Evolutionary conservation across 1,140 invertebrate genomes (phyloP).

Genomic region (Brachionus manjavacas): DNA sequence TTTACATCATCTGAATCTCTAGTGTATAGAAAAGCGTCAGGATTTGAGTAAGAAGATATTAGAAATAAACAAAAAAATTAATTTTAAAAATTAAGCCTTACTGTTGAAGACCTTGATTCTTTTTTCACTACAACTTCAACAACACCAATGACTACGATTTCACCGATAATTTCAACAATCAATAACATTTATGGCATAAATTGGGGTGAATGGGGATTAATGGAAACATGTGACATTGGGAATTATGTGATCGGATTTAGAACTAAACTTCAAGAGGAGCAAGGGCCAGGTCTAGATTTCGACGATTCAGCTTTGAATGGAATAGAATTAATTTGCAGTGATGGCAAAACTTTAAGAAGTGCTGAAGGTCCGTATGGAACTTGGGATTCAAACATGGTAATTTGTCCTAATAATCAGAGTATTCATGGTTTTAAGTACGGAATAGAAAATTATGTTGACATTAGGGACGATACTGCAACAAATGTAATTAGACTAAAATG

Average conservation of each 20-base stretch:
- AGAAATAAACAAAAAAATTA: neutral
- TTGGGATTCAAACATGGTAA: neutral
- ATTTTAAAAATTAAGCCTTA: neutral
- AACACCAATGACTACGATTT: neutral
- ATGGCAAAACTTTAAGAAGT: neutral
- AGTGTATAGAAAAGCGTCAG: neutral
- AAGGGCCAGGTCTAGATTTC: neutral
- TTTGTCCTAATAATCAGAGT: neutral
- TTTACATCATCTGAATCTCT: neutral
- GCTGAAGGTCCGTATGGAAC: neutral
- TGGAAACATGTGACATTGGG: neutral
- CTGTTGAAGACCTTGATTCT: no score
- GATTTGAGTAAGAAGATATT: neutral
- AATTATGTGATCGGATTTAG: neutral
- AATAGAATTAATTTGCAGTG: neutral
- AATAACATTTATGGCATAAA: neutral
- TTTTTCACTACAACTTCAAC: neutral
- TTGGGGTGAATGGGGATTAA: neutral
- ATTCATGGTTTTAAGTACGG: neutral
- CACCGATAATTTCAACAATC: neutral
- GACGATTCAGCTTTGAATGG: neutral
- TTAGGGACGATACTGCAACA: neutral
- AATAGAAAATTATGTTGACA: neutral
- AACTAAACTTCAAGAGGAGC: neutral
- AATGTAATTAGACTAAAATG: neutral